Base-by-base conservation (phyloP, 2,113 vertebrate genomes). In the Hydrochoerus hydrochaeris region DNA sequence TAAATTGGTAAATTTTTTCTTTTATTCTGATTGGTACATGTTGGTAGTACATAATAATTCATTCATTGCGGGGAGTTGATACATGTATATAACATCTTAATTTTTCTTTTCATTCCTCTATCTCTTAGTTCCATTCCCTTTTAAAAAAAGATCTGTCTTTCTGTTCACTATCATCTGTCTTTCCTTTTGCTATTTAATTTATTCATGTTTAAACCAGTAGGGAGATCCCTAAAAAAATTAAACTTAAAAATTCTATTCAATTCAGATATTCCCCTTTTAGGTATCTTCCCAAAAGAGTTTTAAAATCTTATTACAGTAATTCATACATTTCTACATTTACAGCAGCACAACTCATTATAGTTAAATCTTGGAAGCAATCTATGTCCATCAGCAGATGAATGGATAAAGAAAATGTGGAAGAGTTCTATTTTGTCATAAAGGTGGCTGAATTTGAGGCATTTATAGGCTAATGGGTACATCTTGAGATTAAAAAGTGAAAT, bases 1-100 rank as follows among this genome's bases (percentile, higher is more conserved):
- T n/a, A 54, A 94, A 93, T 0, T 90, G 38, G 67, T 81, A 96
- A 65, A 44, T 95, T 95, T 78, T 78, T 77, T 16, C 12, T 28
- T 77, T 78, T 78, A 30, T 32, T 30, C 49, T 30, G 30, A 49
- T 49, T 32, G 44, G 75, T 32, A 32, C 44, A 49, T 30, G 73
- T 49, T 28, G 30, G 26, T 32, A n/a, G 67, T 69, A 78, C 44
- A 49, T 17, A 49, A 49, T 17, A 14, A 49, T 32, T 49, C 44
- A 17, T 19, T 30, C 75, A 49, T 17, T 32, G 44, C 30, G 24
- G 75, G 44, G 7, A 49, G 75, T 30, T 49, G 44, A 46, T 78
- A 49, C 73, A 30, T 30, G 26, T 49, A 78, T 11, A 16, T 28
- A 49, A 77, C 24, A 30, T 49, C 5, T 46, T 46, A 77, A 49